Conservation (phyloP, 1,140 invertebrate genomes). For the Reticulitermes speratus region DNA sequence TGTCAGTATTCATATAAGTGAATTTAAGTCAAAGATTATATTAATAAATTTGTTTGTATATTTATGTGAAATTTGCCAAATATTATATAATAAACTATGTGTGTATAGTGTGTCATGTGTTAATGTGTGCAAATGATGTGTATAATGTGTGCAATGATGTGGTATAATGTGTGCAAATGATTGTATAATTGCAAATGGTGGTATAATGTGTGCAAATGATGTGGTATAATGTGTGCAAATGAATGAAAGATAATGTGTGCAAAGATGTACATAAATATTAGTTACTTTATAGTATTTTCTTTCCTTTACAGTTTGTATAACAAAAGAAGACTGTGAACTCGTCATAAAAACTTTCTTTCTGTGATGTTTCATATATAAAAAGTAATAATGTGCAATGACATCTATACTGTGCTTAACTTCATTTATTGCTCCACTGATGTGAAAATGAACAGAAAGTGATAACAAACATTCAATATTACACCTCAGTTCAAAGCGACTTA, state of each 20-base stretch:
- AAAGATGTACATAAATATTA: background rate
- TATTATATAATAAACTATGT: background rate
- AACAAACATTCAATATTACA: too few species aligned
- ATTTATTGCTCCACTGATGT: too few species aligned
- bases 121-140: background rate
- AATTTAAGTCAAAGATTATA: too few species aligned
- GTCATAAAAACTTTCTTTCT: background rate
- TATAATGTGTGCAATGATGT: background rate
- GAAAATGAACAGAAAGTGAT: too few species aligned
- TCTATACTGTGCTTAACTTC: too few species aligned
- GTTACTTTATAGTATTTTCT: conserved; percentile 11
- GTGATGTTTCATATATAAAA: background rate
- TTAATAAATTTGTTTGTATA: too few species aligned
- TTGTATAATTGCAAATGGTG: too few species aligned
- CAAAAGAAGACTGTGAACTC: background rate
- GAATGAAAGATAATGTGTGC: too few species aligned
- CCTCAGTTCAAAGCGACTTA: too few species aligned
- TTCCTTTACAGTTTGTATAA: background rate
- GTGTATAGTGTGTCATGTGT: background rate
- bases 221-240: background rate
- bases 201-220: background rate
- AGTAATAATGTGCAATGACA: too few species aligned
- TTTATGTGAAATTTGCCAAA: background rate
- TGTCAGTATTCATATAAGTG: too few species aligned
- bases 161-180: too few species aligned